Evolutionary conservation across 1,140 invertebrate species (phyloP).

Genomic region (Trialeurodes vaporariorum): DNA sequence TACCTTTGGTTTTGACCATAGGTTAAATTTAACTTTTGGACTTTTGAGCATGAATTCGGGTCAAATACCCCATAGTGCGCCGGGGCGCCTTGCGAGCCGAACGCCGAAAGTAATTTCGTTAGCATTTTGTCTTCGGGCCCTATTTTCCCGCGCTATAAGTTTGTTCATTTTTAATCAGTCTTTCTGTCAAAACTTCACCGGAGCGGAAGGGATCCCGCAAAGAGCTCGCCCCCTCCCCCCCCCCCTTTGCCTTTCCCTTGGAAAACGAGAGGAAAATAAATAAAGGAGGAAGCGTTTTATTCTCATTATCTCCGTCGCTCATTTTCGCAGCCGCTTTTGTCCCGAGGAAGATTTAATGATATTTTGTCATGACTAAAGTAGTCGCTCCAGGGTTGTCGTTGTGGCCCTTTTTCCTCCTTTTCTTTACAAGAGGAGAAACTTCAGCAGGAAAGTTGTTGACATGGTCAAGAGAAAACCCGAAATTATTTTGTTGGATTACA

Average conservation of each 20-base stretch:
- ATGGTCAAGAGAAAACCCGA: too few relatives aligned
- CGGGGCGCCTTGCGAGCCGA: too few relatives aligned
- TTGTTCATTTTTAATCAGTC: background rate
- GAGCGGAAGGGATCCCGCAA: background rate
- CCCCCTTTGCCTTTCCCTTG: too few relatives aligned
- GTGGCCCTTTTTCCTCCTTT: too few relatives aligned
- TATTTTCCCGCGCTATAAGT: background rate
- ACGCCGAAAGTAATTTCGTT: background rate
- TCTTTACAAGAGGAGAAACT: too few relatives aligned
- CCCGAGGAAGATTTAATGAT: background rate
- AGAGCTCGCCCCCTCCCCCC: background rate
- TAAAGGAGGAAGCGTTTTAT: background rate
- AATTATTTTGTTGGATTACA: too few relatives aligned
- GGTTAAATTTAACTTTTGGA: too few relatives aligned
- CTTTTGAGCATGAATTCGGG: too few relatives aligned
- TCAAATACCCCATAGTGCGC: too few relatives aligned
- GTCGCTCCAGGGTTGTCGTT: too few relatives aligned
- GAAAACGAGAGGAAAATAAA: background rate
- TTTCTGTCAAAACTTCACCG: background rate
- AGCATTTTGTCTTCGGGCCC: background rate
- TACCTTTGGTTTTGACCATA: too few relatives aligned
- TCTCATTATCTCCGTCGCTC: background rate
- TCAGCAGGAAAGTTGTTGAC: too few relatives aligned
- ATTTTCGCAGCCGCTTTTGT: background rate
- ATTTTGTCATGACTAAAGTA: constrained; percentile 1